Base-by-base conservation (phyloP, 2,888 invertebrate species). In the Drosophila fulvimacula region DNA sequence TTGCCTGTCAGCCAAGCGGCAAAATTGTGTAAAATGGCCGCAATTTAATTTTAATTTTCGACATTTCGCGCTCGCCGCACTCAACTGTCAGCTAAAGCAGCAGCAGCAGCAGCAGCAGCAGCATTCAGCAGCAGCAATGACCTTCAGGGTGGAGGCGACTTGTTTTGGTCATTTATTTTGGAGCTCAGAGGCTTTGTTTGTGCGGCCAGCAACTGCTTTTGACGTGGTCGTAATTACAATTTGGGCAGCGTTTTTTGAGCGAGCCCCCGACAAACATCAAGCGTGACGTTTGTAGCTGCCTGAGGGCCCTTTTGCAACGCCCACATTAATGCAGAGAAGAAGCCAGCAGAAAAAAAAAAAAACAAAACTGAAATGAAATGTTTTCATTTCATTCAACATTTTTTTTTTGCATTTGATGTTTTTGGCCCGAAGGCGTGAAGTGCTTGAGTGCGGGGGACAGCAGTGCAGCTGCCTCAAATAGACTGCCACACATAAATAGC, bases 201-300 rank as follows among this genome's bases (percentile, higher is more conserved):
- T 55, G 64, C 52, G 51, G 70, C 62, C 55, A 67, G 76, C 76
- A 69, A 78, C 78, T 84, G 84, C 73, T 82, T 82, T 72, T 84
- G 88, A 88, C 86, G 79, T 88, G 71, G 75, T 72, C 71, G 84
- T 84, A 84, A 84, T 84, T 84, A 84, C 82, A 86, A 82, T 82
- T 78, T 83, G 80, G 52, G 65, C 56, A 70, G 67, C 65, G 71
- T 51, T 78, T 71, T 69, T 74, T 74, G 69, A 84, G 62, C 68
- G 60, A 57, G 39, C 49, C 48, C 11, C 48, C 48, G 6, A 48
- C 48, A 48, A 62, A 53, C 57, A 69, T 82, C 86, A 82, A 73
- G 30, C 72, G 63, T 73, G 81, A 83, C 61, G 81, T 57, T 42
- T 30, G 53, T 30, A 41, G 39, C 34, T 7, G 60, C 49, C 48